Percentiles rank a stretch among this genome's conserved stretches.
These are phyloP conservation scores for Branchinecta sandiegonensis DNA, from an alignment of 2,888 invertebrate genomes.

Conservation along the genomic window DNA sequence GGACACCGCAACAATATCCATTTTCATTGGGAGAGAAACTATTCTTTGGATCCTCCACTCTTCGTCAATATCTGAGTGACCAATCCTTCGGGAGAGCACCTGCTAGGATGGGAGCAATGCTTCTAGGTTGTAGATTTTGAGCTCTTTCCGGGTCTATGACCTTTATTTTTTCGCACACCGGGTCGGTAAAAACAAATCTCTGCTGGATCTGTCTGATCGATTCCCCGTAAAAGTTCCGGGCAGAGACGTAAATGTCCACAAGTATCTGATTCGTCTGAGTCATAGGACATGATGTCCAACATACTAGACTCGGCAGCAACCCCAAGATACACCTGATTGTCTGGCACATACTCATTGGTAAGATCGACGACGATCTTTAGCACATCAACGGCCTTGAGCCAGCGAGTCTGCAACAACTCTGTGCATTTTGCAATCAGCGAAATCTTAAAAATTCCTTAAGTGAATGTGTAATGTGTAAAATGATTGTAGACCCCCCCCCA, in stretches of 20 bases:
- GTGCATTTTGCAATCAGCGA: neutral
- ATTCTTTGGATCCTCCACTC: neutral
- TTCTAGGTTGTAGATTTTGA: conserved; percentile 6
- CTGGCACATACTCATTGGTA: no score
- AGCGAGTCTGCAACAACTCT: no score
- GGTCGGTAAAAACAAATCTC: neutral
- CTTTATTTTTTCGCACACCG: neutral
- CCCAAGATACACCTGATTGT: no score
- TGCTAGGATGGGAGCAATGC: neutral
- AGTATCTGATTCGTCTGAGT: no score
- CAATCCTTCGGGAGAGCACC: neutral
- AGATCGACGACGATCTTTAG: no score
- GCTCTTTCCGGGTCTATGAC: neutral
- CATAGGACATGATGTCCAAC: no score
- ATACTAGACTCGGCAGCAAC: no score
- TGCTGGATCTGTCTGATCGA: neutral
- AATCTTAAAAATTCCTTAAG: conserved; percentile 4
- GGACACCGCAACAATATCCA: neutral
- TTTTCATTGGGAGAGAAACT: neutral
- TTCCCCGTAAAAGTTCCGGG: neutral
- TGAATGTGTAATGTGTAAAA: neutral
- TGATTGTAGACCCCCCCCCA: no score
- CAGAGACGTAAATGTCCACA: no score
- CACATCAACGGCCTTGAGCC: no score
- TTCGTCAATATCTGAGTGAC: neutral